Percentiles rank a stretch among this genome's conserved stretches.
phyloP scores from a whole-genome alignment of 2,888 invertebrate genomes.

The Drosophila barbarae region DNA sequence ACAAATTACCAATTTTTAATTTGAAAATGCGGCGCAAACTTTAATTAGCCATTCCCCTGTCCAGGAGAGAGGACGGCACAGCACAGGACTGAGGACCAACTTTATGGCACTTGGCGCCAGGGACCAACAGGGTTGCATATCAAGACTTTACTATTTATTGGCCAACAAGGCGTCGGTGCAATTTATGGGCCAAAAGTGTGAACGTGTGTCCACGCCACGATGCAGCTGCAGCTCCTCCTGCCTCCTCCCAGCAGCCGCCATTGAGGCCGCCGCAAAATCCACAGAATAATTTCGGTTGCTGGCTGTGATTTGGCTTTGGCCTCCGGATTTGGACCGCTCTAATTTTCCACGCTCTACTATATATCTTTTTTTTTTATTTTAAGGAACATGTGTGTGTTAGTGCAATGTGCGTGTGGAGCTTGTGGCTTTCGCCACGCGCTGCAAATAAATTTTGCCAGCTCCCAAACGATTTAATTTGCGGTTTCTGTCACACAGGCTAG shows the following conservation, averaged over 20 bases:
- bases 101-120: conserved; percentile 67
- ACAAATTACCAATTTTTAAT: conserved; percentile 48
- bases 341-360: conserved; percentile 49
- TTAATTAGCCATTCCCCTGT: conserved; percentile 54
- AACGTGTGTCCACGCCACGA: conserved; percentile 31
- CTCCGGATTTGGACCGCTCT: conserved; percentile 42
- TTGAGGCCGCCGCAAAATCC: conserved; percentile 66
- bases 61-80: conserved; percentile 9
- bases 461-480: conserved; percentile 74
- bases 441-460: conserved; percentile 60
- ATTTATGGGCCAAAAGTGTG: conserved; percentile 60
- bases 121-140: conserved; percentile 35
- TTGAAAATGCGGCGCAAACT: conserved; percentile 49
- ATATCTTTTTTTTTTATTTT: conserved; percentile 6
- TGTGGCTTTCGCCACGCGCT: conserved; percentile 56
- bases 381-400: conserved; percentile 25
- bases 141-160: conserved; percentile 63
- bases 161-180: conserved; percentile 62
- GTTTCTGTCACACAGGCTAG: conserved; percentile 59
- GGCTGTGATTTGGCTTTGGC: conserved; percentile 60
- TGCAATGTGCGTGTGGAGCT: conserved; percentile 26
- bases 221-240: neutral
- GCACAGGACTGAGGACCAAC: conserved; percentile 33
- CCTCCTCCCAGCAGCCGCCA: conserved; percentile 25
- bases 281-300: conserved; percentile 68